A percentile compares a stretch with the other conserved stretches of the same genome.
These are phyloP conservation scores for Conops quadrifasciatus DNA, from an alignment of 2,888 invertebrate genomes.

Conservation along the genomic window DNA sequence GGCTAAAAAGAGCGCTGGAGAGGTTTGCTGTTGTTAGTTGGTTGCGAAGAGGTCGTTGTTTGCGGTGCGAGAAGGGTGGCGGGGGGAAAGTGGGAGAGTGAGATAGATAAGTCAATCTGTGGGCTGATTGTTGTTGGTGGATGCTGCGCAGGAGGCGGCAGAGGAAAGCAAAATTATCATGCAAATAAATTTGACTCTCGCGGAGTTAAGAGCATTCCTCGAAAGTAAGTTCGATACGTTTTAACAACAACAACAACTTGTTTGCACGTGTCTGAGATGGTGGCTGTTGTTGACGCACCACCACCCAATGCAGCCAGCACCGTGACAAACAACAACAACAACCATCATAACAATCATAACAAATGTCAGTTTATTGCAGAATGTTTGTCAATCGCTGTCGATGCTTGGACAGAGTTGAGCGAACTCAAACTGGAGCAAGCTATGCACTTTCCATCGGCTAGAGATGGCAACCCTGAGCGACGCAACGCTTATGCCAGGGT, in stretches of 20 bases:
- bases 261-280: constrained; percentile 25
- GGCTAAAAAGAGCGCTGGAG: not conserved
- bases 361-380: constrained; percentile 10
- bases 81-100: not conserved
- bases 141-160: not conserved
- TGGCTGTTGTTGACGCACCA: constrained; percentile 8
- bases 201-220: not conserved
- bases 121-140: not conserved
- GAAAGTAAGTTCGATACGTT: not conserved
- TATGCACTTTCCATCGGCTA: constrained; percentile 25
- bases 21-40: not conserved
- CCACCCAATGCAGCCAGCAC: no score
- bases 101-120: not conserved
- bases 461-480: constrained; percentile 28
- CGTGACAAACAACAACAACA: not conserved
- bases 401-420: not conserved
- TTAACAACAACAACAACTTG: not conserved
- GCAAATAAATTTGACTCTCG: no score
- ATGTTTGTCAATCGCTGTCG: constrained; percentile 11
- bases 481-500: constrained; percentile 22
- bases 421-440: constrained; percentile 27
- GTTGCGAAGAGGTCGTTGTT: not conserved
- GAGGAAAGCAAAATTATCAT: not conserved
- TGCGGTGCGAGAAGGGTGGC: not conserved
- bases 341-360: not conserved